These are phyloP conservation scores for Neostethus bicornis DNA, from an alignment of 2,797 vertebrate genomes.

Conservation along the genomic window DNA sequence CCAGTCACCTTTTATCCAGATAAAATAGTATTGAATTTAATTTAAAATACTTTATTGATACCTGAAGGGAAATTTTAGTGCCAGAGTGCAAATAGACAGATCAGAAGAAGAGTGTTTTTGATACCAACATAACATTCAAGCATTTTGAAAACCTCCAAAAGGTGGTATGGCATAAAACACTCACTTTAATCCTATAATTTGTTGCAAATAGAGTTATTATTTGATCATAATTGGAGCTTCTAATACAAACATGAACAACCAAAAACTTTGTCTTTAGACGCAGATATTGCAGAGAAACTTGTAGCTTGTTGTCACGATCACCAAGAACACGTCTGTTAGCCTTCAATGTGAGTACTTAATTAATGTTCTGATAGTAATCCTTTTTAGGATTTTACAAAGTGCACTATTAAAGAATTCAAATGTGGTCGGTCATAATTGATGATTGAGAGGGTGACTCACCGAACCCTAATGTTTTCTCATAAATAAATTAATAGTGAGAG, in stretches of 20 bases:
- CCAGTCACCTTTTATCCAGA: too few relatives aligned
- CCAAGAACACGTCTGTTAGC: conserved; percentile 32
- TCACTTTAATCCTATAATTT: too few relatives aligned
- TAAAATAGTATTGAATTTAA: too few relatives aligned
- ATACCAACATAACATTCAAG: too few relatives aligned
- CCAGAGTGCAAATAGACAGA: too few relatives aligned
- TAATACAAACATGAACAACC: neutral
- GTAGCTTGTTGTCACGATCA: conserved; percentile 21
- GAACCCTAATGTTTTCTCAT: conserved; percentile 54
- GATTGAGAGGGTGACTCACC: conserved; percentile 42
- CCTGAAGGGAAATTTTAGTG: too few relatives aligned
- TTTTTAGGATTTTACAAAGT: conserved; percentile 42
- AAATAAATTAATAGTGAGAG: conserved; percentile 52
- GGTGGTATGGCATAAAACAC: too few relatives aligned
- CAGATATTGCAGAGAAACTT: conserved; percentile 10
- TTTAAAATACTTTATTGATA: too few relatives aligned
- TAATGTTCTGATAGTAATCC: conserved; percentile 34
- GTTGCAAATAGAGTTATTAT: too few relatives aligned
- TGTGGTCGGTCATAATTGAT: conserved; percentile 44
- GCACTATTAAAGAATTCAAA: conserved; percentile 50
- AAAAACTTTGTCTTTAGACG: neutral
- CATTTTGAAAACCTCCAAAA: too few relatives aligned
- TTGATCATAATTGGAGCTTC: neutral
- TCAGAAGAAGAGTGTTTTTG: too few relatives aligned
- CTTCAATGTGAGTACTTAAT: conserved; percentile 36